Evolutionary conservation across 2,113 vertebrate genomes (phyloP).

Genomic region (Corythornis madagascariensis): DNA sequence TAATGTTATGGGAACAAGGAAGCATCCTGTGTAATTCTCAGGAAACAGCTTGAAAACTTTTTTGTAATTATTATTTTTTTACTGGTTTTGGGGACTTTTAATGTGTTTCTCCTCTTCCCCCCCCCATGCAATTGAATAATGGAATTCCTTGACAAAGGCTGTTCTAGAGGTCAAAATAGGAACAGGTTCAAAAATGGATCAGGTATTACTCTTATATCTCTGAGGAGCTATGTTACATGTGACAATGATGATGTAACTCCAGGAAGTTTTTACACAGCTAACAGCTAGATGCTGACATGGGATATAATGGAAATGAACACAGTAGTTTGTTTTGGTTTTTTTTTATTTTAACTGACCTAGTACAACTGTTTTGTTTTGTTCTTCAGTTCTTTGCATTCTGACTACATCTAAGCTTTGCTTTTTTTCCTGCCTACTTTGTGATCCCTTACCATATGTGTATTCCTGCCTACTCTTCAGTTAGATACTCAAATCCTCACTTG

Average conservation of each 20-base stretch:
- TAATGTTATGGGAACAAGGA: neutral
- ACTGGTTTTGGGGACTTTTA: neutral
- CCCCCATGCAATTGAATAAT: neutral
- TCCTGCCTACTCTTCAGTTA: neutral
- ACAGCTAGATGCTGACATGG: neutral
- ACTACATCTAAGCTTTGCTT: neutral
- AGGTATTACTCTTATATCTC: neutral
- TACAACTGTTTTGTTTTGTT: neutral
- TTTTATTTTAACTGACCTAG: neutral
- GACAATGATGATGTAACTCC: neutral
- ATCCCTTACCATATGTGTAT: neutral
- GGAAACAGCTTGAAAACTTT: neutral
- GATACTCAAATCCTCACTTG: neutral
- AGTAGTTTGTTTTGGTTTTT: neutral
- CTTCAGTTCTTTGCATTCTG: neutral
- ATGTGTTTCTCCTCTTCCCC: neutral
- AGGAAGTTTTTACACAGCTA: neutral
- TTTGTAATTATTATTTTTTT: neutral
- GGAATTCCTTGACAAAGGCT: neutral
- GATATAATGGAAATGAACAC: neutral
- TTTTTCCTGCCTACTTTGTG: neutral
- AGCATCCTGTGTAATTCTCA: neutral
- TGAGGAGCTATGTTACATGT: neutral
- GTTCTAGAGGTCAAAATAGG: neutral
- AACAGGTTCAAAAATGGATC: neutral